Base-by-base conservation (phyloP, 2,113 vertebrate genomes). In the Clupea harengus region DNA sequence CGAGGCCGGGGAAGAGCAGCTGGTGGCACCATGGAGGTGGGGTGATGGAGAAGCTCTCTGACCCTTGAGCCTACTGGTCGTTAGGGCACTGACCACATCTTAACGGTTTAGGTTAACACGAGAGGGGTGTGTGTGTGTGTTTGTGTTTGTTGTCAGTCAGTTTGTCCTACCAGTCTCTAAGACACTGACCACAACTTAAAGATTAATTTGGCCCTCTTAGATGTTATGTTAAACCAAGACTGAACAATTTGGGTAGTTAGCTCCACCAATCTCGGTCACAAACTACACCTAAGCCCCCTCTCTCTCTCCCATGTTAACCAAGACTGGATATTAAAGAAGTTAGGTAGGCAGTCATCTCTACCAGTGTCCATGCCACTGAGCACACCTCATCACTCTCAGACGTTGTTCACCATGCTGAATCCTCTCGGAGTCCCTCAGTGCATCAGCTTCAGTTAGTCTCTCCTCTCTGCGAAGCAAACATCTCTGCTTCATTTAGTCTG, bases 11-110 rank as follows among this genome's bases (percentile, higher is more conserved):
- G 67, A 75, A 75, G 67, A 39, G 72, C 72, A 28, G 25, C 28
- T 32, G 13, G 72, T 78, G 72, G 72, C 72, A 78, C 72, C 72
- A 78, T 32, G 28, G 28, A 78, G 72, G 25, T 78, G 72, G 72
- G 72, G 72, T 32, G 72, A 78, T 78, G 72, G 25, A 17, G 10
- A 78, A 4, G 11, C 72, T 78, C 72, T 28, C 72, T 78, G 25
- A 78, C 28, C 72, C 72, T 39, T 39, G 72, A 13, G 28, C 72
- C 72, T 4, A 15, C 60, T 2, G 22, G 6, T n/a, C 28, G 8
- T 39, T 32, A 32, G 72, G 25, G 11, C 67, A 75, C 67, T 32
- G 6, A 44, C 28, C 72, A 39, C 28, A 64, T 25, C 60, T 64
- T 64, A 25, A 25, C 0, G 60, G 25, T 64, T 64, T 22, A 64